Evolutionary conservation across 2,113 vertebrate species (phyloP), one percentile per base, ranked within the genome.

Genomic region (Petromus typicus): DNA sequence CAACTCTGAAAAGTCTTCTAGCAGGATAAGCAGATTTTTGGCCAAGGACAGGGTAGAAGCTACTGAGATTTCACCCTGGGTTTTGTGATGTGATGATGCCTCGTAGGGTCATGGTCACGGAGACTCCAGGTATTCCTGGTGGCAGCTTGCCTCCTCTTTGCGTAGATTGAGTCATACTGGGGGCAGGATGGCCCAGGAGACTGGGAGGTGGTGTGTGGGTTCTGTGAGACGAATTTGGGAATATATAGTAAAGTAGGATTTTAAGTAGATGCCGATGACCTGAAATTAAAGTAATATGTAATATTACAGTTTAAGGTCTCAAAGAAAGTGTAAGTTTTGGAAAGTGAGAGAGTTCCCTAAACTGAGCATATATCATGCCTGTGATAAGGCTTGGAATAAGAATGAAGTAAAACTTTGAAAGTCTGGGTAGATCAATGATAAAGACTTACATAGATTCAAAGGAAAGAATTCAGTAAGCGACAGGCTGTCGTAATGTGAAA

Each of bases 401-500:
- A 90, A 86, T 45, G 40, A 89, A 75, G 12, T 69, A 73, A 54
- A 95, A 78, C 40, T 57, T 57, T 37, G 71, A 81, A 67, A 81
- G 37, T 76, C 34, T 9, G 23, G 76, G 82, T 71, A 96, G 83
- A 79, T 63, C 54, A 57, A 12, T 90, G 37, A 67, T 63, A 59
- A 93, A 89, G 84, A 40, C n/a, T n/a, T n/a, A n/a, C 85, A 30
- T 25, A 90, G 43, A 88, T 75, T 61, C 57, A 88, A 37, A 66
- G 63, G 64, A 90, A 57, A 81, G 51, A 54, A 64, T 83, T 83
- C 9, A 83, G 37, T 69, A 71, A 83, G n/a, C 61, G 56, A 54
- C 45, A 54, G 57, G 75, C 45, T 37, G 17, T 8, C 27, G 32
- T 71, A 59, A 71, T 16, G 43, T 63, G 79, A 48, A 32, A 78